Evolutionary conservation across 2,888 invertebrate genomes (phyloP).

Genomic region (Aphodius sticticus): DNA sequence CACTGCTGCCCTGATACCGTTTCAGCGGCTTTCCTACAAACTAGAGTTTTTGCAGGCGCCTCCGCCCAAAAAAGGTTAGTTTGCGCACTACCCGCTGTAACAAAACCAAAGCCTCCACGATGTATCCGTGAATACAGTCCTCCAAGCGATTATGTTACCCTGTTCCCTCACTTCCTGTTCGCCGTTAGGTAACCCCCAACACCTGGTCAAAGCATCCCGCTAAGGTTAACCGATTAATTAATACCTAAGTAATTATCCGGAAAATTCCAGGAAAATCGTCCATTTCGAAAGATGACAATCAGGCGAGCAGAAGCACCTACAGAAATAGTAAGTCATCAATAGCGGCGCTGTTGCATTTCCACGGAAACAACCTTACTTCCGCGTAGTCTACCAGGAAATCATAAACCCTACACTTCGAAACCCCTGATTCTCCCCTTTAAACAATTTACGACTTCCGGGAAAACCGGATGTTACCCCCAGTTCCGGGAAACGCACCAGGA

Average conservation of each 20-base stretch:
- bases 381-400: neutral
- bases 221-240: neutral
- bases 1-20: conserved; percentile 46
- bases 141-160: conserved; percentile 46
- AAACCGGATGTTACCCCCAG: conserved; percentile 14
- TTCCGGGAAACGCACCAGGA: conserved; percentile 5
- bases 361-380: neutral
- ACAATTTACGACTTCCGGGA: neutral
- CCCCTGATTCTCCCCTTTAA: neutral
- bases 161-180: conserved; percentile 55
- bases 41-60: conserved; percentile 51
- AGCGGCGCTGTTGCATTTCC: neutral
- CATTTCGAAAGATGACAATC: conserved; percentile 50
- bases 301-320: conserved; percentile 39
- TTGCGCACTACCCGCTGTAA: conserved; percentile 37
- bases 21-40: conserved; percentile 50
- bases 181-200: conserved; percentile 51
- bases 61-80: conserved; percentile 47
- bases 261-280: conserved; percentile 51
- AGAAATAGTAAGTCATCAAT: neutral
- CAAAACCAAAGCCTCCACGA: conserved; percentile 23
- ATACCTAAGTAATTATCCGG: conserved; percentile 34
- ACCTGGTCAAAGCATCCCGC: neutral
- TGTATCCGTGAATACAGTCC: conserved; percentile 11
- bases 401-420: neutral